Conservation (phyloP, 2,797 vertebrate species). For the Molossus molossus region DNA sequence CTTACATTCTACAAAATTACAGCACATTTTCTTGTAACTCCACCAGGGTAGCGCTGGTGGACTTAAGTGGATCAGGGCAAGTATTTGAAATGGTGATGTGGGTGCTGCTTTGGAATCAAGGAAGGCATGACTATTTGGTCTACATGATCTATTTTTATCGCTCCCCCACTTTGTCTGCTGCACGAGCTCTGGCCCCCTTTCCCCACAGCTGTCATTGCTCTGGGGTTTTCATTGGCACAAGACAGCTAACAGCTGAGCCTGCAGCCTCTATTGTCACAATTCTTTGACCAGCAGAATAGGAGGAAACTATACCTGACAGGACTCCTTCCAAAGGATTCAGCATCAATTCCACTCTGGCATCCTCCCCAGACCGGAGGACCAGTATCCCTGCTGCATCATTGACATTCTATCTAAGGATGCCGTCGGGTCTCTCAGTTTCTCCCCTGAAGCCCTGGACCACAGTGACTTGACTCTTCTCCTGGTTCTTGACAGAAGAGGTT, state of each 20-base stretch:
- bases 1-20: not conserved
- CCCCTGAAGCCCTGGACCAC: not conserved
- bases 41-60: not conserved
- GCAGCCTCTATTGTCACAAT: constrained; percentile 40
- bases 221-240: constrained; percentile 78
- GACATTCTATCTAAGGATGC: rapidly evolving
- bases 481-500: not conserved
- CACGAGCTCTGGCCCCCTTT: not conserved
- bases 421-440: not conserved
- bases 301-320: constrained; percentile 64
- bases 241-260: constrained; percentile 75
- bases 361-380: not conserved
- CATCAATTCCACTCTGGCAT: not conserved
- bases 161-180: constrained; percentile 72
- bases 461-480: not conserved
- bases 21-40: not conserved
- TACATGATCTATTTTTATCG: constrained; percentile 71
- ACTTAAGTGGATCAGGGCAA: not conserved
- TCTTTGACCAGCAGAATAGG: constrained; percentile 48
- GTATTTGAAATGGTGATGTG: not conserved
- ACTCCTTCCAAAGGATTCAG: constrained; percentile 65
- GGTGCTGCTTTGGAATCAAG: not conserved
- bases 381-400: not conserved
- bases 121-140: not conserved
- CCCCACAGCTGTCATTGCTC: constrained; percentile 78